Percentiles rank a stretch among this genome's conserved stretches.
These are phyloP conservation scores for Irena cyanogastra DNA, from an alignment of 2,113 vertebrate genomes.

Conservation along the genomic window DNA sequence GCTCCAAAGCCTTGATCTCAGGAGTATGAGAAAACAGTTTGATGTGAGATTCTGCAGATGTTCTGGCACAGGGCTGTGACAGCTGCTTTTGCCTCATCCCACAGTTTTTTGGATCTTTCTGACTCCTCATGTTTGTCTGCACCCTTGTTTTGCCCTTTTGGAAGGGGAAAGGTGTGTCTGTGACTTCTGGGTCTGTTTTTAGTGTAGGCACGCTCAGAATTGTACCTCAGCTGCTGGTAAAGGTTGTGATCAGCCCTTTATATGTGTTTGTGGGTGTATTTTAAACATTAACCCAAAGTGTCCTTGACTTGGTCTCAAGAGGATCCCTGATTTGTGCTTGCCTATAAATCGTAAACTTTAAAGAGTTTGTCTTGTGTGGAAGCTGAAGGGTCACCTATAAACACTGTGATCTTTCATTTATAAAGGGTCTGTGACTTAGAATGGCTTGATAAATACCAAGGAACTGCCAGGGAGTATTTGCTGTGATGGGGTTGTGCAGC, in stretches of 20 bases:
- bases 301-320: background rate
- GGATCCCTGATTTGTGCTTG: background rate
- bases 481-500: background rate
- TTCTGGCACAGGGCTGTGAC: background rate
- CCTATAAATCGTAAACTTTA: background rate
- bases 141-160: background rate
- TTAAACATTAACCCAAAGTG: background rate
- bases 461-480: background rate
- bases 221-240: background rate
- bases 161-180: background rate
- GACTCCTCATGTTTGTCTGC: background rate
- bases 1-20: slow-evolving; percentile 34
- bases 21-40: slow-evolving; percentile 1
- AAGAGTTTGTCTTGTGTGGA: background rate
- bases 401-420: background rate
- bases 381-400: background rate
- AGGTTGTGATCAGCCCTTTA: background rate
- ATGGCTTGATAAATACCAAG: background rate
- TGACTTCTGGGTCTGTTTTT: background rate
- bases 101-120: background rate
- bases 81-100: slow-evolving; percentile 20
- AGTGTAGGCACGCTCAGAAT: background rate
- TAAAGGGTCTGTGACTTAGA: background rate
- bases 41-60: slow-evolving; percentile 40
- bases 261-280: background rate